Conservation (phyloP, 2,888 invertebrate genomes). For the Acleris laterana region DNA sequence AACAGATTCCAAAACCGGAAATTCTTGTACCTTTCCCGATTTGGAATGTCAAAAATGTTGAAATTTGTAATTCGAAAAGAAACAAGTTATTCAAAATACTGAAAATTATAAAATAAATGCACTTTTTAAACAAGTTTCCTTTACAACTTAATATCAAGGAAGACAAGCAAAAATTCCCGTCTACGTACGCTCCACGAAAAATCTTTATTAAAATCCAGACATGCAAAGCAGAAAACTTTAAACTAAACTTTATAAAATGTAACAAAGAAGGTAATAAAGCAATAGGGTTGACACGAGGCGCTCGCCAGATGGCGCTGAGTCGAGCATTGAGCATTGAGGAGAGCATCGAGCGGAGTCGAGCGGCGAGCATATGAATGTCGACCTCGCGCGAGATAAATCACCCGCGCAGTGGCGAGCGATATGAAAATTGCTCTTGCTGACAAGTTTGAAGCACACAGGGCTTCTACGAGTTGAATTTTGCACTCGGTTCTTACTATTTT, state of each 20-base stretch:
- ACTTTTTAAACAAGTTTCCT: background rate
- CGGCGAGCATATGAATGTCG: slow-evolving; percentile 34
- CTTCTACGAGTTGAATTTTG: too few species aligned
- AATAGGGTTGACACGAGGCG: slow-evolving; percentile 21
- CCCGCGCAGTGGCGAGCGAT: slow-evolving; percentile 22
- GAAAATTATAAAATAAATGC: too few species aligned
- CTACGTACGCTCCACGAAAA: background rate
- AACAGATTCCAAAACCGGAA: too few species aligned
- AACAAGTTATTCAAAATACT: too few species aligned
- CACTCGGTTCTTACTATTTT: too few species aligned
- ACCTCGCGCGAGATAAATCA: slow-evolving; percentile 36
- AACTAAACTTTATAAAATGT: slow-evolving; percentile 24
- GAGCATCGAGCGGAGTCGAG: slow-evolving; percentile 20
- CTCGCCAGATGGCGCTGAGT: slow-evolving; percentile 29
- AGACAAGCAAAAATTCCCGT: background rate
- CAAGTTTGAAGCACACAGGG: slow-evolving; percentile 5
- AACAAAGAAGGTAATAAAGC: slow-evolving; percentile 34
- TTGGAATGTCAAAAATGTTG: too few species aligned
- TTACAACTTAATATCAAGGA: background rate
- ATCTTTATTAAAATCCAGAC: slow-evolving; percentile 1
- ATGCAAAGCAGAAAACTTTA: slow-evolving; percentile 8
- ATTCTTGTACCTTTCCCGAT: too few species aligned
- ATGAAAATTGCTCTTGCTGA: slow-evolving; percentile 32
- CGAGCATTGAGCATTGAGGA: slow-evolving; percentile 15
- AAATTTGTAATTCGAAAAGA: too few species aligned